These are phyloP conservation scores for Lasius fuliginosus DNA, from an alignment of 2,888 invertebrate species.

Conservation along the genomic window DNA sequence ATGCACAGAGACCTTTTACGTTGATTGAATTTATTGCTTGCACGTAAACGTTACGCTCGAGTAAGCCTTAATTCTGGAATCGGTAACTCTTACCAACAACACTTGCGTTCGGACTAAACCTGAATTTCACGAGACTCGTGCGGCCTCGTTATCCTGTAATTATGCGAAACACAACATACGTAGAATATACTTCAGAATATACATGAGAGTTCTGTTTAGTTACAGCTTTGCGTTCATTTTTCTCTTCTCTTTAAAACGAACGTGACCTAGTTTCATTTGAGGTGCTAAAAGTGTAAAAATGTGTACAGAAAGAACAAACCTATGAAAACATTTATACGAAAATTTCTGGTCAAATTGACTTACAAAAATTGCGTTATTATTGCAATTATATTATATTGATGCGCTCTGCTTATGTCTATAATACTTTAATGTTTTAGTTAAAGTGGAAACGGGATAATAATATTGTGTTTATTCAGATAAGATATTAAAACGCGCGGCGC, in stretches of 20 bases:
- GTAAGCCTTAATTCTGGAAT: conserved; percentile 62
- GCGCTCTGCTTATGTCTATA: conserved; percentile 53
- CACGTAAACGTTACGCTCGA: conserved; percentile 73
- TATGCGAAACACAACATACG: conserved; percentile 45
- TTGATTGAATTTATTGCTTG: conserved; percentile 68
- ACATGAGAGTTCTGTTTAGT: neutral
- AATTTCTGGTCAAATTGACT: conserved; percentile 49
- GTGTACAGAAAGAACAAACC: neutral
- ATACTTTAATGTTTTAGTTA: conserved; percentile 71
- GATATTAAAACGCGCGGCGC: conserved; percentile 33
- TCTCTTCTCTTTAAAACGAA: neutral
- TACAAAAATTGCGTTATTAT: conserved; percentile 22
- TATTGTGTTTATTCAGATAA: conserved; percentile 37
- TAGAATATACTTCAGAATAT: conserved; percentile 40
- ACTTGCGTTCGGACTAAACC: conserved; percentile 60
- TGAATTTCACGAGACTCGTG: conserved; percentile 38
- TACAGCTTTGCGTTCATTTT: neutral
- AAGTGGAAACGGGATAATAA: conserved; percentile 57
- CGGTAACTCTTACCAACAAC: conserved; percentile 60
- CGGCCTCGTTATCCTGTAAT: conserved; percentile 58
- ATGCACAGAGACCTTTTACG: conserved; percentile 69
- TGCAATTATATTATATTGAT: conserved; percentile 63
- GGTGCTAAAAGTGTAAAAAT: conserved; percentile 3
- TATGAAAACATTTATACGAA: conserved; percentile 21
- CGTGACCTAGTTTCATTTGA: conserved; percentile 2